Evolutionary conservation across 2,113 vertebrate genomes (phyloP).

Genomic region (Microtus ochrogaster): DNA sequence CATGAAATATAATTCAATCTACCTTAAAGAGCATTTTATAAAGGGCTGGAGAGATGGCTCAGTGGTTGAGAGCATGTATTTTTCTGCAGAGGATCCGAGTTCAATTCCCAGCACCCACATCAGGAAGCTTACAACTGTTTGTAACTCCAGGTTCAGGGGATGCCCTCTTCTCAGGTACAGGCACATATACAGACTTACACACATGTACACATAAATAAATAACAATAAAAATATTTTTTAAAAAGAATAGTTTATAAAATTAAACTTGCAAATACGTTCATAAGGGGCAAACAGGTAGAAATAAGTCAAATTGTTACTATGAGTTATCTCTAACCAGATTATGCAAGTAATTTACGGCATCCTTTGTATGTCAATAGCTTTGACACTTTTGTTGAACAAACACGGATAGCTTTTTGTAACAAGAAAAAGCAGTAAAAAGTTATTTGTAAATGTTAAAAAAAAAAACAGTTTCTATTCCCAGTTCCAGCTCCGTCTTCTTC

Average conservation of each 20-base stretch:
- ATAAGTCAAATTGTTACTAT: slow-evolving; percentile 8
- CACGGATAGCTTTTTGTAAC: slow-evolving; percentile 33
- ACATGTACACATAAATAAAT: not conserved
- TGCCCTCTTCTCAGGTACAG: not conserved
- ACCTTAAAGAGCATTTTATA: slow-evolving; percentile 22
- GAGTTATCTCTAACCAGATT: slow-evolving; percentile 33
- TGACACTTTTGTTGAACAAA: slow-evolving; percentile 52
- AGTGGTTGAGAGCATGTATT: not conserved
- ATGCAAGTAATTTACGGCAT: slow-evolving; percentile 18
- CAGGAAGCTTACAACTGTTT: not conserved
- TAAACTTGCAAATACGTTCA: slow-evolving; percentile 24
- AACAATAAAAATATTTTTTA: not conserved
- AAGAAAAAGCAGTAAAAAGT: slow-evolving; percentile 28
- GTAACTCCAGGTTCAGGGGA: not conserved
- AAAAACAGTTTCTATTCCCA: not conserved
- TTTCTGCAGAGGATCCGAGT: not conserved
- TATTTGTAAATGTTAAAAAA: not conserved
- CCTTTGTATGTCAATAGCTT: slow-evolving; percentile 5
- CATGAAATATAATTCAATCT: not conserved
- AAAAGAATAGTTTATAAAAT: slow-evolving; percentile 27
- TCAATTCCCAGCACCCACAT: not conserved
- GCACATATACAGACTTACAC: not conserved
- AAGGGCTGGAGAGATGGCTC: not conserved
- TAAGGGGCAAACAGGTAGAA: not conserved
- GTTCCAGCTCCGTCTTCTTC: not conserved